Evolutionary conservation across 2,888 invertebrate species (phyloP), one percentile per base, ranked within the genome.

Genomic region (Lithodes maja): DNA sequence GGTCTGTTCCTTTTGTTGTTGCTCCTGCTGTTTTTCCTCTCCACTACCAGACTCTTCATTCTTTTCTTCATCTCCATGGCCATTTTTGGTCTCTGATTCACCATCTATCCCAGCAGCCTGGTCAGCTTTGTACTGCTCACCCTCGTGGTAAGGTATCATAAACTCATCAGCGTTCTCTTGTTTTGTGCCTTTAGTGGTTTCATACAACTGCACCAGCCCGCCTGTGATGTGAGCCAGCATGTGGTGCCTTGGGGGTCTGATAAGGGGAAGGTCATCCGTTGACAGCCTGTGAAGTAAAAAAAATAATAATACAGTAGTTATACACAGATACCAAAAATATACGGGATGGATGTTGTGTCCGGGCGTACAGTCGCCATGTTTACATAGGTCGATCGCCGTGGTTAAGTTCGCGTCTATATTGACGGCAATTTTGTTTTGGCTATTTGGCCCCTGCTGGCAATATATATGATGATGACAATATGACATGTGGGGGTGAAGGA

Each of bases 261-360:
- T 91, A 0, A 91, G 89, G n/a, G 91, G 91, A 79, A 90, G 81
- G 80, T 91, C 91, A 85, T 91, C 91, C 78, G 88, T 81, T n/a
- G 90, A 85, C 79, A 91, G 52, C 78, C 91, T 91, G 90, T 33
- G 33, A 33, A 33, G 33, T 33, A 33, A 33, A 33, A 33, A 33
- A 33, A 33, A 33, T 33, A 33, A 33, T 33, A 33, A 33, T 33
- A 33, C 33, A 33, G 33, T 33, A 33, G 33, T 33, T 33, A 33
- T 33, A 33, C 33, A 33, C 33, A 33, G 33, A 33, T 33, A 33
- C 33, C 33, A 33, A 33, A 33, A 33, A 33, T 33, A 33, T 33
- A 33, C 33, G 33, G 33, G 33, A 33, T 33, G 33, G 33, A 33
- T 33, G 33, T 0, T 33, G 33, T 33, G 33, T 33, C 33, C 33